A percentile compares a stretch with the other conserved stretches of the same genome.
phyloP scores from a whole-genome alignment of 2,113 vertebrate genomes.

The Amphilophus citrinellus region DNA sequence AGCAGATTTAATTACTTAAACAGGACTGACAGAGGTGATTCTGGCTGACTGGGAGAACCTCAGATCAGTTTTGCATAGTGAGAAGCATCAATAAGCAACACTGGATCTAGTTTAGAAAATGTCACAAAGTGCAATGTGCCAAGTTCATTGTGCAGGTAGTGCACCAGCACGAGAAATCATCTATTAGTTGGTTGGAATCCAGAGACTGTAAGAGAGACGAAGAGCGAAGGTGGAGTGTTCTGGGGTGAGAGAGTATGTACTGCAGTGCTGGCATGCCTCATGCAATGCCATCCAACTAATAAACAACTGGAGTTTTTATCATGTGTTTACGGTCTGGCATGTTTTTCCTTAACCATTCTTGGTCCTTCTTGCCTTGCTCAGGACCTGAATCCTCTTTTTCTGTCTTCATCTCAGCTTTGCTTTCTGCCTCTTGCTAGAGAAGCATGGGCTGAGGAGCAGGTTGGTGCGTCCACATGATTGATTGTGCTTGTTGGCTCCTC shows the following conservation, averaged over 20 bases:
- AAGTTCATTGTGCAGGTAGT: neutral
- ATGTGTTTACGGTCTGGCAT: slow-evolving; percentile 80
- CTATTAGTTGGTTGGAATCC: slow-evolving; percentile 7
- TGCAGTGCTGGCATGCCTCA: slow-evolving; percentile 31
- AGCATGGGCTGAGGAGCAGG: slow-evolving; percentile 8
- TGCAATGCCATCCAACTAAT: slow-evolving; percentile 62
- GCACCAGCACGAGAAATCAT: slow-evolving; percentile 5
- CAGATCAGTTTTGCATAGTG: slow-evolving; percentile 26
- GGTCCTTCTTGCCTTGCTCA: neutral
- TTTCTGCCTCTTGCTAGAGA: neutral
- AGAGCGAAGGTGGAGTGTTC: slow-evolving; percentile 3
- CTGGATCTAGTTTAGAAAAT: slow-evolving; percentile 2
- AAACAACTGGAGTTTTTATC: slow-evolving; percentile 78
- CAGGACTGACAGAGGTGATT: slow-evolving; percentile 4
- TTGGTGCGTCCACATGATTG: slow-evolving; percentile 24
- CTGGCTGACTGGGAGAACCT: neutral
- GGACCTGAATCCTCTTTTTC: slow-evolving; percentile 14
- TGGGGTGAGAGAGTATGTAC: slow-evolving; percentile 6
- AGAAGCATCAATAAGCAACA: neutral
- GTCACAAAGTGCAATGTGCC: neutral
- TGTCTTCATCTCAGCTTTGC: neutral
- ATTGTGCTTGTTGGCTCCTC: slow-evolving; percentile 21
- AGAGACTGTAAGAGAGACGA: slow-evolving; percentile 20
- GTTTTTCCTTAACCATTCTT: slow-evolving; percentile 31
- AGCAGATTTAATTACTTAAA: slow-evolving; percentile 26